phyloP scores from a whole-genome alignment of 2,797 vertebrate species.

The Trichosurus vulpecula region DNA sequence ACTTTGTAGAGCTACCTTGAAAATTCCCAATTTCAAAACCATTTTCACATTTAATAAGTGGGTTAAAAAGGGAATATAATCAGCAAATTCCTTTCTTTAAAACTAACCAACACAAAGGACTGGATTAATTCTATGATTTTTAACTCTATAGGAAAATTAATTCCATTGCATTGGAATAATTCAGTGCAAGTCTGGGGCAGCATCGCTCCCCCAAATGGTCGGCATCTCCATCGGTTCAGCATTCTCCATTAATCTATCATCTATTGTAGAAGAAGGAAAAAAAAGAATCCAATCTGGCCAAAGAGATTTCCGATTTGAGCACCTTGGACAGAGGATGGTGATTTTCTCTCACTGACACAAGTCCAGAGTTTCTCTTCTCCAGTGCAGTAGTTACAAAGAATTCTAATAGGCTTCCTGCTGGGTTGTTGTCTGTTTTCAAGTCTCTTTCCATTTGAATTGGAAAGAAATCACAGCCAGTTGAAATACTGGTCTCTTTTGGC shows the following conservation, averaged over 20 bases:
- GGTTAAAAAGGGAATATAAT: constrained; percentile 13
- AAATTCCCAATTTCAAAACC: constrained; percentile 58
- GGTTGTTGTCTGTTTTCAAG: constrained; percentile 71
- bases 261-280: constrained; percentile 56
- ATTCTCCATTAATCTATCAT: constrained; percentile 58
- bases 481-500: constrained; percentile 68
- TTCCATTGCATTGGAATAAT: constrained; percentile 41
- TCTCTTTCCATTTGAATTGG: constrained; percentile 75
- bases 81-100: constrained; percentile 9
- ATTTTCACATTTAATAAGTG: constrained; percentile 48
- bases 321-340: constrained; percentile 44
- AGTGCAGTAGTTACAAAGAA: constrained; percentile 63
- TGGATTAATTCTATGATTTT: not conserved
- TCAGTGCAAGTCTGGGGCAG: constrained; percentile 41
- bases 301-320: constrained; percentile 66
- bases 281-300: constrained; percentile 6
- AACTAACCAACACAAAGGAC: not conserved
- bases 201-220: constrained; percentile 23
- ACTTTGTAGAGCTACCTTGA: constrained; percentile 50
- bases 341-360: constrained; percentile 55
- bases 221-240: constrained; percentile 46
- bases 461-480: constrained; percentile 68
- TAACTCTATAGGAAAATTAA: constrained; percentile 26
- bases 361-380: constrained; percentile 63
- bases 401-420: constrained; percentile 75